Conservation (phyloP, 1,140 invertebrate species). For the Brachionus rubens region DNA sequence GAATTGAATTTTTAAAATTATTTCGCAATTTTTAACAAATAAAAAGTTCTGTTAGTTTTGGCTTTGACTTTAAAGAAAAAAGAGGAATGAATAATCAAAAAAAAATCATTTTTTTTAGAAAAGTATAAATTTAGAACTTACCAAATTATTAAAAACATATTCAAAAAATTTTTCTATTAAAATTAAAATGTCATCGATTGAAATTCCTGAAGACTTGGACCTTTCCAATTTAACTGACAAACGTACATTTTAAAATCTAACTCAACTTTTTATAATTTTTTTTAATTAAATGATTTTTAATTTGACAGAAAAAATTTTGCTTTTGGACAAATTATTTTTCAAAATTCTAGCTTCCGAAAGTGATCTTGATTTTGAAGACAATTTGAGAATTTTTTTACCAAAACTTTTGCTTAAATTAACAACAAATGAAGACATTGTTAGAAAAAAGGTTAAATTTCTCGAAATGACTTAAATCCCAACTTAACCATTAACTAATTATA, state of each 20-base stretch:
- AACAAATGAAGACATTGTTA: constrained; percentile 76
- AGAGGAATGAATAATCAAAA: too few species aligned
- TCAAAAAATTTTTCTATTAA: not conserved
- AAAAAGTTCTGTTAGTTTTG: too few species aligned
- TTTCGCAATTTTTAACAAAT: too few species aligned
- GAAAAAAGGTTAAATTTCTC: constrained; percentile 68
- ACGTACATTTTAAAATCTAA: not conserved
- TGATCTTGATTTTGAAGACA: constrained; percentile 79
- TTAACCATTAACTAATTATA: not conserved
- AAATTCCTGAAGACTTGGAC: constrained; percentile 44
- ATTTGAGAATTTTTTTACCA: constrained; percentile 77
- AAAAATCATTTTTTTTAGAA: too few species aligned
- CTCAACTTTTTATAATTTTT: not conserved
- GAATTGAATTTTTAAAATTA: too few species aligned
- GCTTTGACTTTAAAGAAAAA: too few species aligned
- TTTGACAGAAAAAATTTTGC: constrained; percentile 54
- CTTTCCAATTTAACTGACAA: constrained; percentile 32
- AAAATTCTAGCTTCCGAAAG: constrained; percentile 79
- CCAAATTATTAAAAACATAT: too few species aligned
- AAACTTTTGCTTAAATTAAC: constrained; percentile 83
- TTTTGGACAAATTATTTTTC: constrained; percentile 82
- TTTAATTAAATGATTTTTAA: not conserved
- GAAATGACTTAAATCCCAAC: not conserved
- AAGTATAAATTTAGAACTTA: too few species aligned
- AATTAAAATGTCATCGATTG: constrained; percentile 35